Evolutionary conservation across 2,888 invertebrate genomes (phyloP).

Genomic region (Phalangium opilio): DNA sequence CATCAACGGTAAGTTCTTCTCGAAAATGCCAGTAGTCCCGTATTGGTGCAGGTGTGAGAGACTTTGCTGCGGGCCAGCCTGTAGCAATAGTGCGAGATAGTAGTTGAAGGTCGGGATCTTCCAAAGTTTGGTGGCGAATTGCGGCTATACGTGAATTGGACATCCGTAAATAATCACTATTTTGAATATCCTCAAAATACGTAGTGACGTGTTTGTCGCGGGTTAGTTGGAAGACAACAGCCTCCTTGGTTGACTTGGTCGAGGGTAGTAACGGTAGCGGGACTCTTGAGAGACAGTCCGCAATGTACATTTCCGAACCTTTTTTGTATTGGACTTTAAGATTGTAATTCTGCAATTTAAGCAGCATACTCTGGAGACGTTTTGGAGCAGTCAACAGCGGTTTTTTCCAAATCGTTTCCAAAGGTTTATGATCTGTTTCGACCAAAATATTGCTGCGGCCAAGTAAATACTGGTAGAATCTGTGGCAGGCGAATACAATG

Average conservation of each 20-base stretch:
- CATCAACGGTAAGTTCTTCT: not conserved
- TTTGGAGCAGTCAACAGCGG: not conserved
- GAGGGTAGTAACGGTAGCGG: not conserved
- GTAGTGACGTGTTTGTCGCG: too few relatives aligned
- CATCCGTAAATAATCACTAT: too few relatives aligned
- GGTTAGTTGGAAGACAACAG: too few relatives aligned
- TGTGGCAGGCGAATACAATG: not conserved
- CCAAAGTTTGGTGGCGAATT: not conserved
- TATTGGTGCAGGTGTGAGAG: not conserved
- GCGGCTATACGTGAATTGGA: too few relatives aligned
- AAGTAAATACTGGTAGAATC: too few relatives aligned
- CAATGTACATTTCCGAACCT: slow-evolving; percentile 3
- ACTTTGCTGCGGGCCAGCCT: not conserved
- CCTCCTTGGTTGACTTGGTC: too few relatives aligned
- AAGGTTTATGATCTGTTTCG: too few relatives aligned
- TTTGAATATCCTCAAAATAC: too few relatives aligned
- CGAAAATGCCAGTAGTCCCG: slow-evolving; percentile 1
- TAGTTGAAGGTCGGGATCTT: not conserved
- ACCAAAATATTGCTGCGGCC: too few relatives aligned
- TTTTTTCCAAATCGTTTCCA: not conserved
- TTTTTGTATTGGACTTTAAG: slow-evolving; percentile 2
- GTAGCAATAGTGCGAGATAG: not conserved
- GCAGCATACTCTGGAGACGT: slow-evolving; percentile 2
- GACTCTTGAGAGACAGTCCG: slow-evolving; percentile 5
- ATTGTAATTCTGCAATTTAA: slow-evolving; percentile 4